Conservation (phyloP, 2,113 vertebrate species). For the Junco hyemalis region DNA sequence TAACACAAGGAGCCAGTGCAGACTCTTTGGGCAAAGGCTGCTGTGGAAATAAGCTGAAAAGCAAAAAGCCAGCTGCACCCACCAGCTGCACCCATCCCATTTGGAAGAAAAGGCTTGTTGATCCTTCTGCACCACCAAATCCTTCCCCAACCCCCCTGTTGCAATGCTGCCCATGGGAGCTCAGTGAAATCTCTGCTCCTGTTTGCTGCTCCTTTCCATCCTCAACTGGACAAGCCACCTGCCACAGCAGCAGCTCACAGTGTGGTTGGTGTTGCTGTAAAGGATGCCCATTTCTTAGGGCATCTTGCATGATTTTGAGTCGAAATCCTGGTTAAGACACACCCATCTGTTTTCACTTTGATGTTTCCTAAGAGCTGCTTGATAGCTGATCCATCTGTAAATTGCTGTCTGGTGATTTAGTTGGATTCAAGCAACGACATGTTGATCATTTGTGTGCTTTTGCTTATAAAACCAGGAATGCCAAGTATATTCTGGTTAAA, state of each 20-base stretch:
- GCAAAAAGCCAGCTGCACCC: background rate
- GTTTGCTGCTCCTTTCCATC: background rate
- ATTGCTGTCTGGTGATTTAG: background rate
- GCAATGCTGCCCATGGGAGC: background rate
- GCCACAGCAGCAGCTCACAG: background rate
- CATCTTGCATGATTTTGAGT: background rate
- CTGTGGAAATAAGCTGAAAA: background rate
- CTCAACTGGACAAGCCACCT: accelerated
- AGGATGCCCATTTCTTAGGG: background rate
- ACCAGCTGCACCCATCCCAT: background rate
- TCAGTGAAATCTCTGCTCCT: background rate
- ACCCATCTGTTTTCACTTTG: background rate
- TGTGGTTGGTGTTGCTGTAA: background rate
- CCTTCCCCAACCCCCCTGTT: background rate
- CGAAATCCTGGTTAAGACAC: background rate
- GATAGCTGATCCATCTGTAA: background rate
- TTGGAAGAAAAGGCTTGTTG: background rate
- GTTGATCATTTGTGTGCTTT: background rate
- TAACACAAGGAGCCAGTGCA: background rate
- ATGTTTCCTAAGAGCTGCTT: background rate
- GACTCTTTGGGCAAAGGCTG: background rate
- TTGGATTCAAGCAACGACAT: background rate
- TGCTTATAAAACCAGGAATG: background rate
- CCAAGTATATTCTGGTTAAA: background rate
- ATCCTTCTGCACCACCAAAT: background rate